phyloP scores from a whole-genome alignment of 2,797 vertebrate species.

The Galagoides demidoff region DNA sequence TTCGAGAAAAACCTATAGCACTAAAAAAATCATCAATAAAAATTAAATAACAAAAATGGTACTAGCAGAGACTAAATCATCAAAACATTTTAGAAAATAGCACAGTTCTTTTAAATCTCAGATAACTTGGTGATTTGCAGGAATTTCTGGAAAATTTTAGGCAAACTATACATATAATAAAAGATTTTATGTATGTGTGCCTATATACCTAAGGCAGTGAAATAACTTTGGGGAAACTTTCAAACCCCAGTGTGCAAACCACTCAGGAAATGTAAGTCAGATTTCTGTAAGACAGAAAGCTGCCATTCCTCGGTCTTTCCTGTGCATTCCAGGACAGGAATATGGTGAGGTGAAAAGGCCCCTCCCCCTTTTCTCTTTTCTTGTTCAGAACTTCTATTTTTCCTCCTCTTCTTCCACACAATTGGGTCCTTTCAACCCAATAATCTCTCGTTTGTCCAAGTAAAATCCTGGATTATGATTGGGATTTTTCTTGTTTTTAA shows the following conservation, averaged over 20 bases:
- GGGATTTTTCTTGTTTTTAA: slow-evolving; percentile 42
- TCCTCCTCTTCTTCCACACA: background rate
- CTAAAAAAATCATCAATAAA: background rate
- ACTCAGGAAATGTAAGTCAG: background rate
- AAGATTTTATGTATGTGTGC: too few species aligned
- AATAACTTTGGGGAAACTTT: background rate
- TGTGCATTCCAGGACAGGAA: background rate
- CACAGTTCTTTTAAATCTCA: slow-evolving; percentile 10
- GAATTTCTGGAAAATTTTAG: background rate
- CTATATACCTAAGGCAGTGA: background rate
- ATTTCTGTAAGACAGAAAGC: background rate
- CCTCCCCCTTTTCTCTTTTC: background rate
- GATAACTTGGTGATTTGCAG: background rate
- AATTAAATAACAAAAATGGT: background rate
- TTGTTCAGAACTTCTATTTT: background rate
- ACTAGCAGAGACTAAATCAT: slow-evolving; percentile 4
- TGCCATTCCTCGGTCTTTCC: background rate
- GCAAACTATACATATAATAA: too few species aligned
- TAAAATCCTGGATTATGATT: slow-evolving; percentile 56
- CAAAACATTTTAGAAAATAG: background rate
- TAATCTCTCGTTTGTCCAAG: slow-evolving; percentile 23
- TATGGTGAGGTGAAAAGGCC: background rate
- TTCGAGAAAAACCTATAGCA: background rate
- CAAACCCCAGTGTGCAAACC: background rate
- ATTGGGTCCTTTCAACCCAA: slow-evolving; percentile 21